Percentiles rank a stretch among this genome's conserved stretches.
phyloP scores from a whole-genome alignment of 2,797 vertebrate species.

The Ptychobarbus kaznakovi region DNA sequence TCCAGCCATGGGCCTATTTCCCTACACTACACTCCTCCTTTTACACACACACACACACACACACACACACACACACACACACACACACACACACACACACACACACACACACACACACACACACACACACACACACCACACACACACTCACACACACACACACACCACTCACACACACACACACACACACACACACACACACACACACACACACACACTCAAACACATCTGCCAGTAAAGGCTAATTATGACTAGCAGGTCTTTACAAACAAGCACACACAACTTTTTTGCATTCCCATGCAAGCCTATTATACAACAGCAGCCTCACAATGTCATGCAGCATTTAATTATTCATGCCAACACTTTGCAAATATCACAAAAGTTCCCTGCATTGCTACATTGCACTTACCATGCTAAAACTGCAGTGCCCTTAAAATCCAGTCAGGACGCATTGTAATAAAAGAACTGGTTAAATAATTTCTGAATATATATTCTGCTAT shows the following conservation, averaged over 20 bases:
- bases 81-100: constrained; percentile 33
- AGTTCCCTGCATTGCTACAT: not conserved
- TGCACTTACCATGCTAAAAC: not conserved
- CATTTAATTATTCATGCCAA: constrained; percentile 25
- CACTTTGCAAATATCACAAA: not conserved
- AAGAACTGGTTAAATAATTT: constrained; percentile 5
- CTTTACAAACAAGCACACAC: constrained; percentile 8
- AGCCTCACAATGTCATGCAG: constrained; percentile 7
- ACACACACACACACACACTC: constrained; percentile 44
- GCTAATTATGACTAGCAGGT: constrained; percentile 69
- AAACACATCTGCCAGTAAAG: constrained; percentile 60
- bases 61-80: constrained; percentile 37
- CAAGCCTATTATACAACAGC: not conserved
- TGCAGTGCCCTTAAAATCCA: not conserved
- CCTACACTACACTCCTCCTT: constrained; percentile 51
- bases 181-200: constrained; percentile 22
- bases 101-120: constrained; percentile 39
- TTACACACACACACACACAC: constrained; percentile 40
- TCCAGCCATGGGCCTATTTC: constrained; percentile 67
- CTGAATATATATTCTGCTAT: constrained; percentile 15
- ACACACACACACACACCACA: constrained; percentile 40
- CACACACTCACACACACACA: constrained; percentile 38
- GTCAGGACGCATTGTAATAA: not conserved
- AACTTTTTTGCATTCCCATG: not conserved
- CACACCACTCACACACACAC: constrained; percentile 46